Evolutionary conservation across 2,113 vertebrate genomes (phyloP).

Genomic region (Bambusicola thoracicus): DNA sequence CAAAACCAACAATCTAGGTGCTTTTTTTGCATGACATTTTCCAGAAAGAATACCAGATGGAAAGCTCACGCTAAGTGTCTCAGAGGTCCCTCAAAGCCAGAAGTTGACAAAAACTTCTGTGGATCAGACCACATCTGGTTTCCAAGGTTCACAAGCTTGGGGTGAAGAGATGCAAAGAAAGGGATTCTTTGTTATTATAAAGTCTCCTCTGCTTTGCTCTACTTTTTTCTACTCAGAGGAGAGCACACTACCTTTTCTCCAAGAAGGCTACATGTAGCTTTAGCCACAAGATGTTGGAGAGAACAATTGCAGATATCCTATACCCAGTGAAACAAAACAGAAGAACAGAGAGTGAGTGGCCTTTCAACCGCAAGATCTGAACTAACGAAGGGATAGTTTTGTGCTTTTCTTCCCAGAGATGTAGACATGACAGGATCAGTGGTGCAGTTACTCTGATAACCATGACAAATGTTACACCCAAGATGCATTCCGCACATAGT

Average conservation of each 20-base stretch:
- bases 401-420: background rate
- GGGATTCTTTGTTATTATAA: background rate
- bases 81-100: background rate
- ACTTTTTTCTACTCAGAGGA: background rate
- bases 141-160: background rate
- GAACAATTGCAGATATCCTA: background rate
- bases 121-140: background rate
- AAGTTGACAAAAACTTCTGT: background rate
- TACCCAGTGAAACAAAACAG: background rate
- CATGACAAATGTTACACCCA: background rate
- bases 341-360: background rate
- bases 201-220: background rate
- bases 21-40: background rate
- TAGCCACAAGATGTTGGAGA: background rate
- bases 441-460: background rate
- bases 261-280: background rate
- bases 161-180: background rate
- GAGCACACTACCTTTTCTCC: background rate
- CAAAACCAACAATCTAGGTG: background rate
- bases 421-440: background rate
- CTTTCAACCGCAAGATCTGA: background rate
- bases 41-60: background rate
- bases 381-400: background rate
- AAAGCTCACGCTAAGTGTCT: background rate
- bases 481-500: constrained; percentile 11